Percentiles rank a stretch among this genome's conserved stretches.
These are phyloP conservation scores for Aethes cnicana DNA, from an alignment of 2,888 invertebrate genomes.

Conservation along the genomic window DNA sequence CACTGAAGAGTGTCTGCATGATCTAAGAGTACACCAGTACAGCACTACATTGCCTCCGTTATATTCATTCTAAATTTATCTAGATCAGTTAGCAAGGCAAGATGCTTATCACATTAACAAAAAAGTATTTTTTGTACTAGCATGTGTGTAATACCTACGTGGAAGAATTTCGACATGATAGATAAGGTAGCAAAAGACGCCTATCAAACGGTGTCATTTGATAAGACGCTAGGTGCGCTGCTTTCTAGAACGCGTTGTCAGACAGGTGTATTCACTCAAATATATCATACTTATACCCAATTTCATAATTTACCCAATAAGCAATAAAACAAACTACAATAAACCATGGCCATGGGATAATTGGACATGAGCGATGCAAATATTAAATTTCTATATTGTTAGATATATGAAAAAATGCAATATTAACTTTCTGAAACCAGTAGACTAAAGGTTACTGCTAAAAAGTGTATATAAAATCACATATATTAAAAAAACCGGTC, in stretches of 20 bases:
- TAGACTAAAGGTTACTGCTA: too few relatives aligned
- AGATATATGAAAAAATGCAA: too few relatives aligned
- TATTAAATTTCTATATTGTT: too few relatives aligned
- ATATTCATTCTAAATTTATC: not conserved
- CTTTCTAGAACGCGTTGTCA: constrained; percentile 65
- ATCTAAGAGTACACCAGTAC: not conserved
- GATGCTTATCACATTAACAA: constrained; percentile 14
- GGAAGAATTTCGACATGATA: constrained; percentile 80
- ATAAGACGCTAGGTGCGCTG: constrained; percentile 71
- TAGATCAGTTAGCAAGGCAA: too few relatives aligned
- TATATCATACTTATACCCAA: not conserved
- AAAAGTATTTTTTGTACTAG: constrained; percentile 26
- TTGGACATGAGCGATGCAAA: too few relatives aligned
- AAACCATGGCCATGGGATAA: too few relatives aligned
- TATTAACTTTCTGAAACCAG: too few relatives aligned
- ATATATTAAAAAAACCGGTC: too few relatives aligned
- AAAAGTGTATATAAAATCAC: too few relatives aligned
- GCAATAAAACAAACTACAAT: too few relatives aligned
- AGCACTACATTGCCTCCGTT: not conserved
- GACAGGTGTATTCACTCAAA: constrained; percentile 41
- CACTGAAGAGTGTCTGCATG: too few relatives aligned
- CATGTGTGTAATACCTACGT: constrained; percentile 67
- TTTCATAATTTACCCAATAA: too few relatives aligned
- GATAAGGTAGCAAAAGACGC: constrained; percentile 71
- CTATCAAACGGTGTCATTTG: constrained; percentile 81